Evolutionary conservation across 2,888 invertebrate species (phyloP), one percentile per base, ranked within the genome.

Genomic region (Sminthurides aquaticus): DNA sequence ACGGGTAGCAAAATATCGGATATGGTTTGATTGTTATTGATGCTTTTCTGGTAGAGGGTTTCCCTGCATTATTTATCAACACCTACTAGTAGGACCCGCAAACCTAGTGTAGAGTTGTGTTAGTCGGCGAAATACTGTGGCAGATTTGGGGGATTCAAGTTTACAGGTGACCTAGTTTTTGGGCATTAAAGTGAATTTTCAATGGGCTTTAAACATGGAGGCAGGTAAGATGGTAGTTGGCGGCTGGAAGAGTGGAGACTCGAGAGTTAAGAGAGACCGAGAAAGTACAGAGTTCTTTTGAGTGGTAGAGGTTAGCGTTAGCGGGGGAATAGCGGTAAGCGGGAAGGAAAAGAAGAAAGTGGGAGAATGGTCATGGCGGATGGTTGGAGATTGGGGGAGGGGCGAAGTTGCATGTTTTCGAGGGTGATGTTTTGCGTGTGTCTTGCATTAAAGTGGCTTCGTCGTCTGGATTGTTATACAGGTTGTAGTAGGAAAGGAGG

Each of bases 1-100:
- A n/a, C 5, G 20, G 52, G 5, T 52, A 22, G 15, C 8, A 34
- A 20, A 52, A 52, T 52, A 52, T 52, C 52, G 52, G 52, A 52
- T 52, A 52, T 52, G 20, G 52, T 20, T 52, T 52, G 52, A 52
- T 52, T 52, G 52, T 52, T 52, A 52, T 52, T 52, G 52, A 52
- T 52, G 52, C 52, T 52, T 22, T 22, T 52, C 43, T 34, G 43
- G 43, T 34, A 15, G 22, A 52, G 20, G 20, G 11, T 52, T 52
- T 52, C 15, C 22, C 20, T 52, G 52, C 52, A 52, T 52, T 52
- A 52, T 52, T 52, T 52, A 52, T 52, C 52, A 52, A 52, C 52
- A 20, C 15, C 52, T 52, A n/a, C n/a, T n/a, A n/a, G n/a, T n/a
- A n/a, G n/a, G n/a, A n/a, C n/a, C n/a, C n/a, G n/a, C n/a, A n/a